Evolutionary conservation across 2,888 invertebrate genomes (phyloP), one percentile per base, ranked within the genome.

Genomic region (Nebria salina): DNA sequence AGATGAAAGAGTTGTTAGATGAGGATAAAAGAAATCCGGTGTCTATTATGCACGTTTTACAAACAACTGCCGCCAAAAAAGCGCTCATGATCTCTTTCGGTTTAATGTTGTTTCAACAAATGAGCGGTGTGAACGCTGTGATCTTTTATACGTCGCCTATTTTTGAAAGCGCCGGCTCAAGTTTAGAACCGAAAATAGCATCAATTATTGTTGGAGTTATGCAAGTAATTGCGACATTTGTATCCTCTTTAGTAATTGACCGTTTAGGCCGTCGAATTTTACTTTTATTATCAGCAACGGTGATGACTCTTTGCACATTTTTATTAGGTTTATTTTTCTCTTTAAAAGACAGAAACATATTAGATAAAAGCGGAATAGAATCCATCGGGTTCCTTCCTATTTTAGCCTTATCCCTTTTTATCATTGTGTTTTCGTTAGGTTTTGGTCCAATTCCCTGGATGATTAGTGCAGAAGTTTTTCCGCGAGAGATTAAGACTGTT

Each of bases 361-460:
- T 88, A 82, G 26, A 90, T 88, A 76, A 87, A 0, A 85, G 87
- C 0, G 89, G 92, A 34, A 90, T 94, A 0, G 86, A 87, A 0
- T 86, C 89, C 15, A 90, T 96, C 7, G 91, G 92, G 0, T 96
- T 95, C 94, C 86, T 97, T 81, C 96, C 97, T 0, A 88, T 97
- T 5, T 85, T 93, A 1, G 92, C 94, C 41, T 88, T 97, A 25
- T 94, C 95, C 72, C 83, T 95, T 1, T 97, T 95, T 88, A 94
- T 96, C 25, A 88, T 95, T 25, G 92, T 95, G 70, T 97, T 96
- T 89, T 95, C 96, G 0, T 86, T 96, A 65, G 97, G 97, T 74
- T 94, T 94, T 85, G 97, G 97, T 0, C 97, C 97, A 0, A 95
- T 97, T 72, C 97, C 97, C 0, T 96, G 95, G 95, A 92, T 96